Evolutionary conservation across 2,113 vertebrate species (phyloP).

Genomic region (Channa argus): DNA sequence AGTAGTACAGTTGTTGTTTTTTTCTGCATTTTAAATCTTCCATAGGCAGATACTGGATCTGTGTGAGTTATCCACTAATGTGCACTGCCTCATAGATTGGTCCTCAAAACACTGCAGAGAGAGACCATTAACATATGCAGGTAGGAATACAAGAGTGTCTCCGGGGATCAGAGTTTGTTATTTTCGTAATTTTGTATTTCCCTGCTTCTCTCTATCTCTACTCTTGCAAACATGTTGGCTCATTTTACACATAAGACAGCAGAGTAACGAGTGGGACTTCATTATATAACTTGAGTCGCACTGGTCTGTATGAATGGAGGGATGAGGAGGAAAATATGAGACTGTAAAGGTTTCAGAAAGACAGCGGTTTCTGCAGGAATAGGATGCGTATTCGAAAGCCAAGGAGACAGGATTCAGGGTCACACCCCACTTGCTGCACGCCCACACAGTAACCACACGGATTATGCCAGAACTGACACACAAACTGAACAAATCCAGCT

Average conservation of each 20-base stretch:
- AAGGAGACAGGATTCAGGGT: slow-evolving; percentile 16
- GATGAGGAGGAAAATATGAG: slow-evolving; percentile 4
- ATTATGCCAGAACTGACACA: slow-evolving; percentile 1
- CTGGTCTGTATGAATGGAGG: slow-evolving; percentile 24
- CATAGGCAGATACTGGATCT: not conserved
- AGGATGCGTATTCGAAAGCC: not conserved
- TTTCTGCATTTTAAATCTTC: not conserved
- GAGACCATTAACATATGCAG: slow-evolving; percentile 15
- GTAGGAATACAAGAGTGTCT: slow-evolving; percentile 7
- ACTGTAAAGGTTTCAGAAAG: not conserved
- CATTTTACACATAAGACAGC: slow-evolving; percentile 44
- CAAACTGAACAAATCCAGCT: not conserved
- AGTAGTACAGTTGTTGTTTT: too few species aligned
- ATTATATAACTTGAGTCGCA: slow-evolving; percentile 30
- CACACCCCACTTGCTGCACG: not conserved
- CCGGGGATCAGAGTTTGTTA: slow-evolving; percentile 17
- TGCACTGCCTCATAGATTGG: not conserved
- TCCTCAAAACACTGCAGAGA: not conserved
- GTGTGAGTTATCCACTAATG: not conserved
- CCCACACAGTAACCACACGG: not conserved
- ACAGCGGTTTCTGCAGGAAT: not conserved
- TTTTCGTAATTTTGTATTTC: slow-evolving; percentile 32
- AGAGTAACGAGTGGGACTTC: not conserved
- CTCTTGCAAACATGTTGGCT: slow-evolving; percentile 41
- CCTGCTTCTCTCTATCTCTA: slow-evolving; percentile 8